Evolutionary conservation across 2,113 vertebrate genomes (phyloP).

Genomic region (Ptilorrhoa leucosticta): DNA sequence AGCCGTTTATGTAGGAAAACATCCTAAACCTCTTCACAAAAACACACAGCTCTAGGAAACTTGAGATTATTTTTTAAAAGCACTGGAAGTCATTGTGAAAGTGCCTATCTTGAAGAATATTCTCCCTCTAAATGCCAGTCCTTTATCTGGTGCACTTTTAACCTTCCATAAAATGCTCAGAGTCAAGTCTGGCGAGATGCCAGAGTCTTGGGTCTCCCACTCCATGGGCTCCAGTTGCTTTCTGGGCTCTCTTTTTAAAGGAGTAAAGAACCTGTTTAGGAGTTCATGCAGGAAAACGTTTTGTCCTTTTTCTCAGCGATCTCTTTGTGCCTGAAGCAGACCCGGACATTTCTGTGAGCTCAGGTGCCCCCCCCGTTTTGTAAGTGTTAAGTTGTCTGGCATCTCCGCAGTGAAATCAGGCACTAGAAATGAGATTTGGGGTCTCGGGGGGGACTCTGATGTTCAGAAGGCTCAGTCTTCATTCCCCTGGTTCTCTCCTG

Average conservation of each 20-base stretch:
- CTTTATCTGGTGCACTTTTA: constrained; percentile 66
- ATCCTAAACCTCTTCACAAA: constrained; percentile 33
- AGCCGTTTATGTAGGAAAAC: constrained; percentile 20
- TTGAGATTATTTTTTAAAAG: constrained; percentile 49
- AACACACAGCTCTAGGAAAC: constrained; percentile 13
- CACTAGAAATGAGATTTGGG: not conserved
- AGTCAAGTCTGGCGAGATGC: constrained; percentile 32
- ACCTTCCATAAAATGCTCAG: constrained; percentile 58
- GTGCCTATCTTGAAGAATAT: constrained; percentile 12
- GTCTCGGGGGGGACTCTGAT: not conserved
- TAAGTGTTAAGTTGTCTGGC: not conserved
- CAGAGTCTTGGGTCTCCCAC: not conserved
- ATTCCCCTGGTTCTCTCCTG: not conserved
- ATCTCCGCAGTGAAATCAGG: not conserved
- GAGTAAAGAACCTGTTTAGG: not conserved
- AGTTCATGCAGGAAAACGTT: not conserved
- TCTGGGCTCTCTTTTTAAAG: not conserved
- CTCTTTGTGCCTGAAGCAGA: not conserved
- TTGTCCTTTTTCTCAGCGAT: not conserved
- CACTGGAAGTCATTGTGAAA: constrained; percentile 27
- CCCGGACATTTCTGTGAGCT: not conserved
- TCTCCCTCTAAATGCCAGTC: constrained; percentile 19
- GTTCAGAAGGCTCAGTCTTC: constrained; percentile 6
- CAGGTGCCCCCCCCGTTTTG: not conserved
- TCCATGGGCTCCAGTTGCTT: not conserved